phyloP scores from a whole-genome alignment of 2,888 invertebrate genomes.

The Myathropa florea region DNA sequence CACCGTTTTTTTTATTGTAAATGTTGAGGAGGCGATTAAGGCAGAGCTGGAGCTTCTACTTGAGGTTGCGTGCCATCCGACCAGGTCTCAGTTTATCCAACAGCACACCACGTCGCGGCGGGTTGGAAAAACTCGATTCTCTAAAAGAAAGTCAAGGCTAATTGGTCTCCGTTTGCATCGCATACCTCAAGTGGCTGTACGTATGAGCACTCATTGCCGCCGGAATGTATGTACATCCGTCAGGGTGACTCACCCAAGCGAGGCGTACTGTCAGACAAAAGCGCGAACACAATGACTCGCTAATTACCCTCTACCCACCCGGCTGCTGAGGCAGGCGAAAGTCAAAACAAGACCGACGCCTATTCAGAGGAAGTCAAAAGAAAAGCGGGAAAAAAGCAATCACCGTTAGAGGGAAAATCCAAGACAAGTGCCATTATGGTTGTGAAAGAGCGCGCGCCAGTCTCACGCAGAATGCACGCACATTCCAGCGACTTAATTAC shows the following conservation, averaged over 20 bases:
- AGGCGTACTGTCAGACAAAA: constrained; percentile 8
- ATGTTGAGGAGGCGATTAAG: not conserved
- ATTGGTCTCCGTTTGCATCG: constrained; percentile 5
- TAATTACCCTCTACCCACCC: constrained; percentile 14
- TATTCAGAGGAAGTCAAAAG: not conserved
- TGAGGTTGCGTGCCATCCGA: constrained; percentile 1
- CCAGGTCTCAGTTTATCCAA: not conserved
- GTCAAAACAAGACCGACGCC: not conserved
- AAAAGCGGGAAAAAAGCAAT: constrained; percentile 2
- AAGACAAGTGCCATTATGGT: not conserved
- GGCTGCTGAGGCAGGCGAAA: not conserved
- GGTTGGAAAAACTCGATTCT: constrained; percentile 32
- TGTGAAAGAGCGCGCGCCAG: constrained; percentile 11
- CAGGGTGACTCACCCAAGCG: constrained; percentile 20
- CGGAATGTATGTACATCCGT: constrained; percentile 7
- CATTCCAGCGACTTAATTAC: constrained; percentile 24
- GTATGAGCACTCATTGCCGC: not conserved
- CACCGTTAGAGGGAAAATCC: constrained; percentile 2
- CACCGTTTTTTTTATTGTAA: constrained; percentile 6
- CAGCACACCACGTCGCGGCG: not conserved
- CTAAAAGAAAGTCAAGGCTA: constrained; percentile 53
- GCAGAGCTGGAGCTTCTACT: not conserved
- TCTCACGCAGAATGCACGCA: constrained; percentile 1
- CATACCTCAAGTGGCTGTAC: not conserved
- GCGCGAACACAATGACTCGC: constrained; percentile 5